Evolutionary conservation across 2,888 invertebrate species (phyloP), one percentile per base, ranked within the genome.

Genomic region (Catocala fraxini): DNA sequence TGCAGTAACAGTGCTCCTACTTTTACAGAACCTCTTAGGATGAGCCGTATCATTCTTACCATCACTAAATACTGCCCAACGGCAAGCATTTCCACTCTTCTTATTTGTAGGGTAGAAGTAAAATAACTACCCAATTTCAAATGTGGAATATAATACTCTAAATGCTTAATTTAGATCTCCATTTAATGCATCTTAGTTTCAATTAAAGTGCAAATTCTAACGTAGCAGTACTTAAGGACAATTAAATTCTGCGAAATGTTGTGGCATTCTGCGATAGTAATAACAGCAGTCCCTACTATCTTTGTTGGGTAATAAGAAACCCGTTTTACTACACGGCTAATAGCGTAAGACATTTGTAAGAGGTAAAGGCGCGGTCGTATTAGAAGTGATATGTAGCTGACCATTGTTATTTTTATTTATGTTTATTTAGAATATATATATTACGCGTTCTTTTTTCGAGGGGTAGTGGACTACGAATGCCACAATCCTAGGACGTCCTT

Each of bases 191-290:
- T 52, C 52, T 52, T 41, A 52, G 52, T 59, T 41, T 11, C 33
- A 34, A 33, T 13, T 12, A 41, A 59, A 42, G 52, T 59, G 52
- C 42, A 59, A 59, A 59, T 59, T 46, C n/a, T 46, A 52, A 52
- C 52, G 47, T 58, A 45, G 41, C 49, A 49, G 42, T 49, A 43
- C 47, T 59, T 41, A 46, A 41, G 7, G 25, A 42, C 12, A 35
- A 34, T 49, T 45, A 35, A 34, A 41, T 13, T 41, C 51, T 33
- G 45, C 33, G 33, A 51, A 59, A 42, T 41, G 58, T 52, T 9
- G 7, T 9, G 12, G 25, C 42, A n/a, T 43, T 43, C 10, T 43
- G n/a, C 42, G n/a, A 39, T 43, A 35, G 45, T 58, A 46, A 46
- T 52, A 47, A 10, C 13, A 59, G 34, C 51, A 35, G 11, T 39